phyloP scores from a whole-genome alignment of 2,113 vertebrate species.

The Pagrus major region DNA sequence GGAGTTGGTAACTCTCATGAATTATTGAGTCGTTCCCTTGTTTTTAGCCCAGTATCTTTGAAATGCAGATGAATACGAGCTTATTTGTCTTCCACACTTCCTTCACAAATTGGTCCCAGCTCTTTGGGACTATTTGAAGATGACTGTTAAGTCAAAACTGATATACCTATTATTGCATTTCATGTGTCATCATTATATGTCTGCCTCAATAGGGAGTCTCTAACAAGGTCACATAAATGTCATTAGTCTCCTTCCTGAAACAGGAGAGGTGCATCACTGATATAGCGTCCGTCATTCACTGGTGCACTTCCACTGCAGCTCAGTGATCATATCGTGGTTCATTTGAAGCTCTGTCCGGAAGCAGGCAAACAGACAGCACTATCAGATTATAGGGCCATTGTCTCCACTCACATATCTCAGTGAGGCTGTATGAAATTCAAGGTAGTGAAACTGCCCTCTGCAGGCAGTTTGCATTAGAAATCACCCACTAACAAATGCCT shows the following conservation, averaged over 20 bases:
- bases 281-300: slow-evolving; percentile 30
- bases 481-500: neutral
- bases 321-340: slow-evolving; percentile 60
- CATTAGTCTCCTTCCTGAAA: slow-evolving; percentile 73
- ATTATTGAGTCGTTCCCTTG: slow-evolving; percentile 68
- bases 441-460: neutral
- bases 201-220: slow-evolving; percentile 14
- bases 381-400: slow-evolving; percentile 66
- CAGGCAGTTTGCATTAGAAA: slow-evolving; percentile 15
- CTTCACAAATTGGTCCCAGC: slow-evolving; percentile 16
- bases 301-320: slow-evolving; percentile 52
- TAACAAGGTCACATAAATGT: slow-evolving; percentile 67
- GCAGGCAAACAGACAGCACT: slow-evolving; percentile 52
- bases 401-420: slow-evolving; percentile 40
- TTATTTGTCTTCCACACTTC: neutral
- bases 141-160: slow-evolving; percentile 2
- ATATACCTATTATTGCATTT: neutral
- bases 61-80: slow-evolving; percentile 50
- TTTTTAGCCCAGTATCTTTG: slow-evolving; percentile 36
- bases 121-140: slow-evolving; percentile 30
- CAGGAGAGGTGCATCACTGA: slow-evolving; percentile 59
- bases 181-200: slow-evolving; percentile 20
- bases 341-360: slow-evolving; percentile 66
- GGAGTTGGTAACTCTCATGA: slow-evolving; percentile 65
- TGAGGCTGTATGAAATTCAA: slow-evolving; percentile 25